Conservation (phyloP, 2,888 invertebrate genomes). For the Elmis aenea region DNA sequence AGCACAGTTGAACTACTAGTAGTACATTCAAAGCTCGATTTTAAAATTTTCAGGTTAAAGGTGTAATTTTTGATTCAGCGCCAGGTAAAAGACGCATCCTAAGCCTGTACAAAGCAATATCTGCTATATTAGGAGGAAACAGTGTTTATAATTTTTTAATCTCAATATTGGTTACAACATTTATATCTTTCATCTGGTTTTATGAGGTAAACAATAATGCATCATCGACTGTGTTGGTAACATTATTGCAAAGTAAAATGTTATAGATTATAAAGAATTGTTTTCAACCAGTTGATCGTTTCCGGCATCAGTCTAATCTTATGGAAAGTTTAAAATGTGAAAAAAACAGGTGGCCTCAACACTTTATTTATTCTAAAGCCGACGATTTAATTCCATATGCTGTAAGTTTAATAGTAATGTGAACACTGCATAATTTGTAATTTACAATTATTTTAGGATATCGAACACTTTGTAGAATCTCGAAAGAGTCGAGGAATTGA, state of each 20-base stretch:
- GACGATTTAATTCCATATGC: conserved; percentile 62
- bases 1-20: too few relatives aligned
- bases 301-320: conserved; percentile 53
- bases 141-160: conserved; percentile 53
- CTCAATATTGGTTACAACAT: conserved; percentile 52
- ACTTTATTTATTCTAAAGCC: conserved; percentile 68
- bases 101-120: conserved; percentile 56
- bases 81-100: conserved; percentile 59
- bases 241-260: conserved; percentile 10
- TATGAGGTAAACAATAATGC: conserved; percentile 49
- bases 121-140: conserved; percentile 57
- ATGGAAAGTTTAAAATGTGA: conserved; percentile 56
- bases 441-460: conserved; percentile 48
- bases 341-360: conserved; percentile 59
- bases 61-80: conserved; percentile 68
- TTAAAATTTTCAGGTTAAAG: conserved; percentile 52
- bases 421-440: background rate
- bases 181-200: conserved; percentile 57
- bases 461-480: conserved; percentile 60
- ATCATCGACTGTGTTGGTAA: too few relatives aligned
- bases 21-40: too few relatives aligned
- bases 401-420: conserved; percentile 35
- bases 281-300: conserved; percentile 34
- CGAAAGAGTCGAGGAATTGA: conserved; percentile 56
- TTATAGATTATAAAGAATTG: conserved; percentile 37